These are phyloP conservation scores for Drosophila nannoptera DNA, from an alignment of 1,140 invertebrate species.

Conservation along the genomic window DNA sequence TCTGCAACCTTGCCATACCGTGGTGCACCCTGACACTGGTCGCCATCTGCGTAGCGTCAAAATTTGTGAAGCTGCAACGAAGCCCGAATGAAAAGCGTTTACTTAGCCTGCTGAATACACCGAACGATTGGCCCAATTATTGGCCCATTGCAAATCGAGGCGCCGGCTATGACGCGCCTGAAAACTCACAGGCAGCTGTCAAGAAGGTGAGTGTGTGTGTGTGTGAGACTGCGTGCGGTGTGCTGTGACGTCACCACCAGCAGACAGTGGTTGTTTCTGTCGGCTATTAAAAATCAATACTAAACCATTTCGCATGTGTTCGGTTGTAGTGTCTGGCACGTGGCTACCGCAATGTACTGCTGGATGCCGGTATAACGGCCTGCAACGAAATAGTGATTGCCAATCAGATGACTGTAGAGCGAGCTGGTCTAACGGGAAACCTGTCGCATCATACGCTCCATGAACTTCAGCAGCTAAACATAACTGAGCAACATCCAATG, in stretches of 20 bases:
- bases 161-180: constrained; percentile 76
- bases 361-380: constrained; percentile 69
- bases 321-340: constrained; percentile 65
- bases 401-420: constrained; percentile 64
- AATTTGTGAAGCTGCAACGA: constrained; percentile 73
- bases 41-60: constrained; percentile 71
- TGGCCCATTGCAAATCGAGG: constrained; percentile 77
- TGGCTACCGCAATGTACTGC: constrained; percentile 72
- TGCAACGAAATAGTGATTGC: constrained; percentile 75
- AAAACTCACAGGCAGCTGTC: constrained; percentile 75
- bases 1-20: constrained; percentile 74
- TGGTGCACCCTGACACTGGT: constrained; percentile 72
- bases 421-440: constrained; percentile 45
- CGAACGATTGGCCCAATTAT: constrained; percentile 65
- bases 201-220: constrained; percentile 60
- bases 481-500: constrained; percentile 74
- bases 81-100: constrained; percentile 72
- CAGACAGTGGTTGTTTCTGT: constrained; percentile 24
- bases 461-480: constrained; percentile 69
- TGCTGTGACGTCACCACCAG: constrained; percentile 45
- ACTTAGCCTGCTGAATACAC: constrained; percentile 54
- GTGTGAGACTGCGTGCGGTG: too few relatives aligned
- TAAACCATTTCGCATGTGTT: constrained; percentile 31
- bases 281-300: constrained; percentile 66
- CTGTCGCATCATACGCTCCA: constrained; percentile 54